Base-by-base conservation (phyloP, 2,888 invertebrate genomes). In the Antitype chi region DNA sequence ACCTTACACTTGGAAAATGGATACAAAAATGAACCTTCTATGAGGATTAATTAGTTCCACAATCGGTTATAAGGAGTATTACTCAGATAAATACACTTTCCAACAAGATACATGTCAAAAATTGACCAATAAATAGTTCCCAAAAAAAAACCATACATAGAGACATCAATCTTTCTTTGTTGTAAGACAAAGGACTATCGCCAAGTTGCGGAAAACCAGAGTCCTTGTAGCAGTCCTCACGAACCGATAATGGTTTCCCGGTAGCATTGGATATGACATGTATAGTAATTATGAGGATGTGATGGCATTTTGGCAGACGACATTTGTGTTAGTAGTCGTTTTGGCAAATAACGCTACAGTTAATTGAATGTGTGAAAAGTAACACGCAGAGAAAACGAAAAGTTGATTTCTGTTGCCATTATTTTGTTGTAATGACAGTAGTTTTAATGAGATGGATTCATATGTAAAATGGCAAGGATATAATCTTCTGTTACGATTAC, bases 241-340 rank as follows among this genome's bases (percentile, higher is more conserved):
- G 78, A 80, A 78, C 80, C 70, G 81, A 74, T 91, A 91, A 93
- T 93, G 91, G 91, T 89, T 91, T 92, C 90, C 90, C 90, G 81
- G 87, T 89, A 80, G 75, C 88, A 88, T 89, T 91, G 90, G 89
- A 82, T 84, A 88, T 87, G 87, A 87, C 86, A 85, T 86, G 85
- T 88, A 81, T 84, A 88, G 86, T 87, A 88, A 88, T 88, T 88
- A 82, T 82, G 79, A 87, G 76, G 81, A 84, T 70, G 76, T 78
- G 72, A 64, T 38, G 77, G 55, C 38, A 47, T 76, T 82, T 82
- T 76, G 78, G 57, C 74, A 77, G 32, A 67, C 49, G 64, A 38
- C 71, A 57, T 32, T 32, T 67, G 47, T 68, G 28, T 49, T 57
- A 32, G 7, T 55, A 25, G 49, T 32, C 43, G 43, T 53, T 72